Percentiles rank a stretch among this genome's conserved stretches.
Conservation (phyloP, 2,888 invertebrate species). For the Troides helena region DNA sequence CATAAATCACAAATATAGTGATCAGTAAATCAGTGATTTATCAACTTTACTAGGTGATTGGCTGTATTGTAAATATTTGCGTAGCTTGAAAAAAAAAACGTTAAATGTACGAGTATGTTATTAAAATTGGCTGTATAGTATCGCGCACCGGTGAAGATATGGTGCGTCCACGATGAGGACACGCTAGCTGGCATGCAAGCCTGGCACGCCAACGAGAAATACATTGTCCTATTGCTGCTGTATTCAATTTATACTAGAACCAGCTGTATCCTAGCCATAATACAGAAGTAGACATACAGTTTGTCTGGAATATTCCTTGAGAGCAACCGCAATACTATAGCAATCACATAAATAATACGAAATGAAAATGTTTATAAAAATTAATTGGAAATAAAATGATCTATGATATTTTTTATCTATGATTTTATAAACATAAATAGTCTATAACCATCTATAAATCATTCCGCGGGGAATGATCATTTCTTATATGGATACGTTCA, state of each 20-base stretch:
- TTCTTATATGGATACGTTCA: too few species aligned
- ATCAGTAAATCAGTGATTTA: not conserved
- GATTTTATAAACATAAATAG: too few species aligned
- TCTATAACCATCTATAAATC: too few species aligned
- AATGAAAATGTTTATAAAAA: too few species aligned
- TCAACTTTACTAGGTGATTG: not conserved
- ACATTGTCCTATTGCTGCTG: conserved; percentile 30
- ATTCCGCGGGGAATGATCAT: too few species aligned
- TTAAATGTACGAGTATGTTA: not conserved
- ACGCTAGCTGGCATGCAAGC: conserved; percentile 47
- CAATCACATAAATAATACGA: too few species aligned
- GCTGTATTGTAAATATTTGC: not conserved
- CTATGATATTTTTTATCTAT: too few species aligned
- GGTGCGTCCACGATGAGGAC: conserved; percentile 47
- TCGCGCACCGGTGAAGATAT: conserved; percentile 47
- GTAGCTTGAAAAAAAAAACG: not conserved
- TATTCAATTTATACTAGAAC: not conserved
- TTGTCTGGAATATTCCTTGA: too few species aligned
- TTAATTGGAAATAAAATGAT: too few species aligned
- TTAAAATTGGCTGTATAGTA: conserved; percentile 35
- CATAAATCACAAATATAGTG: too few species aligned
- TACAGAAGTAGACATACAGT: too few species aligned
- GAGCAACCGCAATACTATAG: too few species aligned
- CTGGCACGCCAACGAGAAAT: conserved; percentile 35
- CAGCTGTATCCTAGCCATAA: not conserved